A percentile compares a stretch with the other conserved stretches of the same genome.
These are phyloP conservation scores for Danio albolineatus DNA, from an alignment of 2,797 vertebrate species.

Conservation along the genomic window DNA sequence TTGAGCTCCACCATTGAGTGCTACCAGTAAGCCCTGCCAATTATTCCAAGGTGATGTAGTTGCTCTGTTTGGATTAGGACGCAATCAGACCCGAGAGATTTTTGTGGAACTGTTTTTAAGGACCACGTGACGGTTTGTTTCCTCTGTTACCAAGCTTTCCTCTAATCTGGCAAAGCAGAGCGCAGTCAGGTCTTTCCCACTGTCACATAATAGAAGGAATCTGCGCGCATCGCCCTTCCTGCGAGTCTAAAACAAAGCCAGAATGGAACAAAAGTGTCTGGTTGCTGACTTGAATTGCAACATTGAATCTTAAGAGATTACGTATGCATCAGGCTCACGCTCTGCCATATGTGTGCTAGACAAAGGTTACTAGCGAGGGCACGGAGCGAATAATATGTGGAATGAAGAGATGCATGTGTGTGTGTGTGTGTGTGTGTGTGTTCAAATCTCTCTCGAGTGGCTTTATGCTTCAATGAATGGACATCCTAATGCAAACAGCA, in stretches of 20 bases:
- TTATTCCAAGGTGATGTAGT: constrained; percentile 9
- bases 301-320: constrained; percentile 49
- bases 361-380: constrained; percentile 54
- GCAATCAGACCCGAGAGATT: constrained; percentile 42
- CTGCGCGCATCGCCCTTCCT: constrained; percentile 7
- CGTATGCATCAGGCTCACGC: constrained; percentile 17
- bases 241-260: constrained; percentile 21
- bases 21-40: constrained; percentile 11
- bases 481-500: constrained; percentile 78
- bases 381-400: constrained; percentile 46
- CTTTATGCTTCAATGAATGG: constrained; percentile 75
- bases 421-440: constrained; percentile 33
- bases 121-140: constrained; percentile 26
- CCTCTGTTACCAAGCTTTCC: constrained; percentile 11
- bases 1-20: not conserved
- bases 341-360: constrained; percentile 52
- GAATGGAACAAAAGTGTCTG: constrained; percentile 27
- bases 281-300: constrained; percentile 60
- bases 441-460: constrained; percentile 58
- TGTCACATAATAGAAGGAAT: constrained; percentile 49
- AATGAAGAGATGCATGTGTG: constrained; percentile 14
- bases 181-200: constrained; percentile 26
- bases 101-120: constrained; percentile 21
- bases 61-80: constrained; percentile 41
- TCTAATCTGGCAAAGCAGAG: constrained; percentile 26